Conservation (phyloP, 2,797 vertebrate genomes). For the Poeciliopsis infans region DNA sequence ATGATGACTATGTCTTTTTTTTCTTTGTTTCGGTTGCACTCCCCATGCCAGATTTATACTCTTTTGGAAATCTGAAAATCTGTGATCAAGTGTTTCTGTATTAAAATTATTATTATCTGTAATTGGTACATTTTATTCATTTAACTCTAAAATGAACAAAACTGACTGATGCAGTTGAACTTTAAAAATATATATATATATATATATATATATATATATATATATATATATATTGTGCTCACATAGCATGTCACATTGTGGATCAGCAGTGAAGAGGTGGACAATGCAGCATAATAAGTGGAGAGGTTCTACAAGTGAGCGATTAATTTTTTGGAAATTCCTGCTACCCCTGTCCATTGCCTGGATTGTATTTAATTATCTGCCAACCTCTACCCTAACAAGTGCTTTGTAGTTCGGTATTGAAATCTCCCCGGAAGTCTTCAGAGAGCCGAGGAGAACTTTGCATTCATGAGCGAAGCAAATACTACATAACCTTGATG, state of each 20-base stretch:
- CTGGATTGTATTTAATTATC: constrained; percentile 73
- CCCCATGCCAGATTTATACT: neutral
- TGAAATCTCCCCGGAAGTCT: constrained; percentile 76
- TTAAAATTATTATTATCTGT: neutral
- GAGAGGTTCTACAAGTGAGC: constrained; percentile 32
- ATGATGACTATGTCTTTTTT: constrained; percentile 58
- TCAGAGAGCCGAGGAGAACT: constrained; percentile 75
- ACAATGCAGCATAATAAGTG: constrained; percentile 25
- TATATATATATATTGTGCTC: no score
- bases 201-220: no score
- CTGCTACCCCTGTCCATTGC: constrained; percentile 45
- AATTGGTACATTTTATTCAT: neutral
- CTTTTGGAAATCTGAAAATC: neutral
- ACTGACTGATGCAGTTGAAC: neutral
- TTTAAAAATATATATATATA: no score
- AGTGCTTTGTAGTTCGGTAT: constrained; percentile 79
- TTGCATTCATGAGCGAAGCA: constrained; percentile 77
- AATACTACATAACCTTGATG: constrained; percentile 81
- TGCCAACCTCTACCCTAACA: constrained; percentile 69
- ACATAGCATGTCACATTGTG: neutral
- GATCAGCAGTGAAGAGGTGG: constrained; percentile 1
- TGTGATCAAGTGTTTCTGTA: neutral
- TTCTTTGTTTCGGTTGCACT: neutral
- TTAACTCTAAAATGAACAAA: neutral
- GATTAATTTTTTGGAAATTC: constrained; percentile 59